phyloP scores from a whole-genome alignment of 2,797 vertebrate species.

The Setipinna tenuifilis region DNA sequence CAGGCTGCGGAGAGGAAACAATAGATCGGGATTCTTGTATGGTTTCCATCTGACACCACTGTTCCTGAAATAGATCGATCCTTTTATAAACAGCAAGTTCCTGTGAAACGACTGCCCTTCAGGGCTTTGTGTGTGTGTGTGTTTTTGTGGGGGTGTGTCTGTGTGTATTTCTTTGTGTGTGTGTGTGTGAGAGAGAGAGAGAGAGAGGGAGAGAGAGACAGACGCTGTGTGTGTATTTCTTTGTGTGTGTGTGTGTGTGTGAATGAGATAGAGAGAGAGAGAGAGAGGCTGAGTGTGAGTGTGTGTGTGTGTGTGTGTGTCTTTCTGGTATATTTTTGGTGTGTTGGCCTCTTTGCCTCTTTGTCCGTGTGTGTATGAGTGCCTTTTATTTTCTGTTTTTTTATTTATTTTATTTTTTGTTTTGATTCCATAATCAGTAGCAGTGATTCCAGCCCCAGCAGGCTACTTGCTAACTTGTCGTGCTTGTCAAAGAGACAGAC shows the following conservation, averaged over 20 bases:
- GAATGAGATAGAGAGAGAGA: too few species aligned
- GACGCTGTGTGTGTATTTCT: too few species aligned
- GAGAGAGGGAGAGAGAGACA: too few species aligned
- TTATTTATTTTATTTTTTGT: neutral
- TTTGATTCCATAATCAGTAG: neutral
- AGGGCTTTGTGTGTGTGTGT: neutral
- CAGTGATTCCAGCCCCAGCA: neutral
- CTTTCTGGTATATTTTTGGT: too few species aligned
- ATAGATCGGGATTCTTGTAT: neutral
- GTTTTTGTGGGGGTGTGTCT: neutral
- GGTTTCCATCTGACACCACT: neutral
- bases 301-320: neutral
- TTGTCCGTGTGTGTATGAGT: neutral
- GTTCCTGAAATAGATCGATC: slow-evolving; percentile 14
- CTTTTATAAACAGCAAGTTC: slow-evolving; percentile 13
- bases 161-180: neutral
- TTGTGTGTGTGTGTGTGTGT: too few species aligned
- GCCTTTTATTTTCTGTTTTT: neutral
- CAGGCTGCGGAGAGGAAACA: neutral
- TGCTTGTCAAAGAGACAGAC: neutral
- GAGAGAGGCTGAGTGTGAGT: neutral
- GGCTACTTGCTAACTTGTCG: neutral
- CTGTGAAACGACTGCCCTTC: neutral
- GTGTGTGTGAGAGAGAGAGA: neutral
- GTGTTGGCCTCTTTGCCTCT: neutral